A percentile compares a stretch with the other conserved stretches of the same genome.
Evolutionary conservation across 2,113 vertebrate species (phyloP).

Genomic region (Baryphthengus martii): DNA sequence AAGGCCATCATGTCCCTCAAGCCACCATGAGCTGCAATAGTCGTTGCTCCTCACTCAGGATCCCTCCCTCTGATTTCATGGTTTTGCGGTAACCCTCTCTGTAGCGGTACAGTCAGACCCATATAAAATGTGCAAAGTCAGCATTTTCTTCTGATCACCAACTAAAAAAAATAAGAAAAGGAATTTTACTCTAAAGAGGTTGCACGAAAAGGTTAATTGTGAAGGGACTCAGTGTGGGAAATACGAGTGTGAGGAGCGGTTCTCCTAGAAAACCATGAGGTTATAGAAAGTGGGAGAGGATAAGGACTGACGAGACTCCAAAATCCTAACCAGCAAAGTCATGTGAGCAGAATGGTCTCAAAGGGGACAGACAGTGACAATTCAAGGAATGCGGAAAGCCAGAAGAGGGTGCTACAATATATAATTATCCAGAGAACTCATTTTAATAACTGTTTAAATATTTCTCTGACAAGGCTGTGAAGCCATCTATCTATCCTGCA

Average conservation of each 20-base stretch:
- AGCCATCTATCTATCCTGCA: not conserved
- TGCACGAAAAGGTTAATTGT: slow-evolving; percentile 27
- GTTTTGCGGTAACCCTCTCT: not conserved
- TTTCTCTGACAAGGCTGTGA: not conserved
- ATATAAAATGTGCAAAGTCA: not conserved
- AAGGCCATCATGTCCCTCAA: accelerated
- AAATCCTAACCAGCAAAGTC: not conserved
- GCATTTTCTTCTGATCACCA: not conserved
- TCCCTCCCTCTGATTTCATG: not conserved
- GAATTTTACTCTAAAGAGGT: not conserved
- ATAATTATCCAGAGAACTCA: slow-evolving; percentile 14
- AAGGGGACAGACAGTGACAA: not conserved
- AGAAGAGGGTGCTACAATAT: slow-evolving; percentile 62
- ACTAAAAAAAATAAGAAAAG: not conserved
- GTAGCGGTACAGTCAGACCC: accelerated
- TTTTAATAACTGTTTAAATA: slow-evolving; percentile 2
- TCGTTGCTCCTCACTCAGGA: accelerated
- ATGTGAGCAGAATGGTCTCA: not conserved
- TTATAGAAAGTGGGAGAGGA: not conserved
- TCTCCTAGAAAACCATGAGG: not conserved
- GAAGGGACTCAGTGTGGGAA: not conserved
- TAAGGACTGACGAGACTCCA: accelerated
- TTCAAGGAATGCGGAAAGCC: not conserved
- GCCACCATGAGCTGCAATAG: accelerated
- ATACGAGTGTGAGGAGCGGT: accelerated